phyloP scores from a whole-genome alignment of 2,888 invertebrate genomes.

The Chaetogeoica ovagalla region DNA sequence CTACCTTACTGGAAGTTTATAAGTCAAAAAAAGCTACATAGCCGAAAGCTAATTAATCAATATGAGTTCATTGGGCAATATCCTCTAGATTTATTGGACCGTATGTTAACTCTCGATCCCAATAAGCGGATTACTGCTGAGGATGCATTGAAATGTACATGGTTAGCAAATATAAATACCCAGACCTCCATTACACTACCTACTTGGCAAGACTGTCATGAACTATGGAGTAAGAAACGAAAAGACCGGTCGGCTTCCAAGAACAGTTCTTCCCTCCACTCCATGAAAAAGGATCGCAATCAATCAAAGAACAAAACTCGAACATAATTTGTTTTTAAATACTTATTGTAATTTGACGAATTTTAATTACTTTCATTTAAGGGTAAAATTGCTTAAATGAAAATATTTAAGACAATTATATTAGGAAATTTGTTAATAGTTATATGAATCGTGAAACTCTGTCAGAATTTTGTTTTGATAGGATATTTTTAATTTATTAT shows the following conservation, averaged over 20 bases:
- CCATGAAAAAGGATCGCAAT: conserved; percentile 40
- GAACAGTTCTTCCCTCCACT: conserved; percentile 64
- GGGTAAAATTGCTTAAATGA: conserved; percentile 44
- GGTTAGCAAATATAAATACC: conserved; percentile 89
- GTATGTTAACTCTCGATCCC: conserved; percentile 96
- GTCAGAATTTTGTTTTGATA: conserved; percentile 14
- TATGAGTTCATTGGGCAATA: conserved; percentile 88
- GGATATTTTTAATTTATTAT: conserved; percentile 12
- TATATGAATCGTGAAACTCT: conserved; percentile 21
- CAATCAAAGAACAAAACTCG: conserved; percentile 51
- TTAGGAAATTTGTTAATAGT: conserved; percentile 35
- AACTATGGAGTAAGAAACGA: conserved; percentile 97
- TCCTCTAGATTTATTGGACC: conserved; percentile 88
- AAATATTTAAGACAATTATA: conserved; percentile 34
- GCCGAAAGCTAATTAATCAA: conserved; percentile 86
- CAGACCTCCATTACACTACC: conserved; percentile 84
- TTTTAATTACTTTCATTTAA: conserved; percentile 47
- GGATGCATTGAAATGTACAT: conserved; percentile 87
- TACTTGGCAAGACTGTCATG: conserved; percentile 98
- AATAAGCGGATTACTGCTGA: conserved; percentile 90
- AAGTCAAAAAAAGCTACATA: conserved; percentile 87
- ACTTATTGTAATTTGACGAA: conserved; percentile 51
- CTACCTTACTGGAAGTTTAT: conserved; percentile 90
- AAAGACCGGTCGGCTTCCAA: conserved; percentile 71
- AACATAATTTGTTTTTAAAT: conserved; percentile 36